Evolutionary conservation across 2,888 invertebrate genomes (phyloP).

Genomic region (Tachystola acroxantha): DNA sequence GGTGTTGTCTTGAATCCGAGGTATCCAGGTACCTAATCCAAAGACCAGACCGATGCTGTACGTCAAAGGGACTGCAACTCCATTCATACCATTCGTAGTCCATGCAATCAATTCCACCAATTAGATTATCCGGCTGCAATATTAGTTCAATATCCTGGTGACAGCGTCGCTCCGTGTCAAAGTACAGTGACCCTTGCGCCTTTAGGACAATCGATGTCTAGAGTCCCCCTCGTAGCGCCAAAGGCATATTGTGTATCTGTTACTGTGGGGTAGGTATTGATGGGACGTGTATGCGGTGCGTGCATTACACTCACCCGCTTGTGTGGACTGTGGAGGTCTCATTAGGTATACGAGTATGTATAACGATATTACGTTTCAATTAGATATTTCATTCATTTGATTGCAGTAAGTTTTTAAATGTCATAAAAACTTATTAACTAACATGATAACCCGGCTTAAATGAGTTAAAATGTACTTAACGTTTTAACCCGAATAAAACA

Average conservation of each 20-base stretch:
- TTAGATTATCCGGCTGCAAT: constrained; percentile 62
- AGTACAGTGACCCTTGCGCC: constrained; percentile 59
- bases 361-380: too few relatives aligned
- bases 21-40: too few relatives aligned
- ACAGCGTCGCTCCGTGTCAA: constrained; percentile 37
- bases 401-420: too few relatives aligned
- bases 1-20: too few relatives aligned
- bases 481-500: too few relatives aligned
- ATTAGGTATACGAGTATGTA: not conserved
- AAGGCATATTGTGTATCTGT: constrained; percentile 27
- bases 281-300: constrained; percentile 6
- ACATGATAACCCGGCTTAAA: too few relatives aligned
- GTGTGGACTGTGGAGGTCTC: not conserved
- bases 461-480: too few relatives aligned
- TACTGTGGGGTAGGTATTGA: constrained; percentile 18
- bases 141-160: constrained; percentile 57
- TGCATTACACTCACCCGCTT: constrained; percentile 3
- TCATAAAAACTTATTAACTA: too few relatives aligned
- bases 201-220: constrained; percentile 38
- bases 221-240: constrained; percentile 21
- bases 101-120: constrained; percentile 46
- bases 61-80: too few relatives aligned
- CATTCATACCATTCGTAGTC: constrained; percentile 14
- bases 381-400: too few relatives aligned
- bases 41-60: too few relatives aligned